Base-by-base conservation (phyloP, 2,888 invertebrate species). In the Slavum lentiscoides region DNA sequence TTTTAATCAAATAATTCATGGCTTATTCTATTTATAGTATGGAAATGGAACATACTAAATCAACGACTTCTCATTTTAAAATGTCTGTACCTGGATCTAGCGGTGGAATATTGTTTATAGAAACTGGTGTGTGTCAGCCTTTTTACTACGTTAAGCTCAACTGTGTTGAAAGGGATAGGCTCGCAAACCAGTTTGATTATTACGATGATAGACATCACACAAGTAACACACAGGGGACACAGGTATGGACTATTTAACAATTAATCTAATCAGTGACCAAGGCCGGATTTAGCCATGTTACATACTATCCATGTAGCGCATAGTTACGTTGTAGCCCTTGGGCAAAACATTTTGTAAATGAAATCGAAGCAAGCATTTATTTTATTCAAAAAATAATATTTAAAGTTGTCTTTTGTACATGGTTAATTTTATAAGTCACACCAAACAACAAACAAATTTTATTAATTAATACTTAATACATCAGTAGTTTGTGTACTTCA, bases 41-140 rank as follows among this genome's bases (percentile, higher is more conserved):
- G 21, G n/a, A 21, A 59, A 61, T 21, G 39, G 77, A 2, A 80
- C 53, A 21, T 15, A 55, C 23, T 8, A 72, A 43, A 72, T 6
- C 72, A 0, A 39, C 66, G 3, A 66, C 64, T 43, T 58, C 64
- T 58, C 62, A 72, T 62, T 72, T 39, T 15, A 80, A 80, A 58
- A 70, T 72, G 70, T 64, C 80, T 58, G 23, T 80, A 17, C 70
- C 70, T 2, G 80, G 80, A 58, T 19, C 91, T 86, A 86, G 91
- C 17, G 92, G 92, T 19, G 93, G 93, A 17, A 90, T 92, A 83
- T 86, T 93, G 66, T 86, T 93, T 70, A 90, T 92, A 85, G 91
- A 92, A 85, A 89, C 92, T 59, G 89, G 90, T 82, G 88, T 92
- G 83, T 87, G 87, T n/a, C 91, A 92, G 84, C 92, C 92, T 62